Base-by-base conservation (phyloP, 2,888 invertebrate species). In the Dolichopus griseipennis region DNA sequence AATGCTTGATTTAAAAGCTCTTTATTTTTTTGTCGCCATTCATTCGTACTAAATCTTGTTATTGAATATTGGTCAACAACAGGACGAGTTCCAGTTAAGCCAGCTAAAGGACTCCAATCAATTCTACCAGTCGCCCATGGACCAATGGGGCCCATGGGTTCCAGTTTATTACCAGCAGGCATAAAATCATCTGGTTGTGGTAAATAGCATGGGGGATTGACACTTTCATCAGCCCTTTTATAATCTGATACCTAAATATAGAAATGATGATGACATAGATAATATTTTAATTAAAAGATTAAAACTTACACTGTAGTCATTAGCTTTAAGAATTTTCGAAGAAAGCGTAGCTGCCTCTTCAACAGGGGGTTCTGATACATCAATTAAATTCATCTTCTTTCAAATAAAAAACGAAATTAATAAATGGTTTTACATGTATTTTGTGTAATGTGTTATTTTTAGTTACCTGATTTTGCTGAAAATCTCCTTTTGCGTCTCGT, bases 51-150 rank as follows among this genome's bases (percentile, higher is more conserved):
- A 76, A 85, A 90, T 73, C 89, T 83, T 15, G 90, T 88, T 65
- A 91, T 83, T 0, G 91, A 89, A 76, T 91, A 91, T 74, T 88
- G 89, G 79, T 90, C 90, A 12, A 90, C 90, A 0, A 85, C 84
- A 0, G 91, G 91, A 71, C 91, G 83, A 0, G 90, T 87, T 4
- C 91, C 91, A 0, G 91, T 91, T 75, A 90, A 82, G 0, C 84
- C 86, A 0, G 84, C 86, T 68, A 88, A 81, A 0, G 90, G 88
- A 52, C 88, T 87, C 88, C 89, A 91, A 77, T 90, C 89, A 0
- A 89, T 86, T 72, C 87, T 86, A 2, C 91, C 91, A 1, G 90
- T 88, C 4, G 87, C 87, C 83, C 89, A 90, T 10, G 90, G 90
- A 1, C 83, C 83, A 65, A 85, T 79, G 0, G 85, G 83, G 1